Evolutionary conservation across 2,113 vertebrate genomes (phyloP).

Genomic region (Blennius ocellaris): DNA sequence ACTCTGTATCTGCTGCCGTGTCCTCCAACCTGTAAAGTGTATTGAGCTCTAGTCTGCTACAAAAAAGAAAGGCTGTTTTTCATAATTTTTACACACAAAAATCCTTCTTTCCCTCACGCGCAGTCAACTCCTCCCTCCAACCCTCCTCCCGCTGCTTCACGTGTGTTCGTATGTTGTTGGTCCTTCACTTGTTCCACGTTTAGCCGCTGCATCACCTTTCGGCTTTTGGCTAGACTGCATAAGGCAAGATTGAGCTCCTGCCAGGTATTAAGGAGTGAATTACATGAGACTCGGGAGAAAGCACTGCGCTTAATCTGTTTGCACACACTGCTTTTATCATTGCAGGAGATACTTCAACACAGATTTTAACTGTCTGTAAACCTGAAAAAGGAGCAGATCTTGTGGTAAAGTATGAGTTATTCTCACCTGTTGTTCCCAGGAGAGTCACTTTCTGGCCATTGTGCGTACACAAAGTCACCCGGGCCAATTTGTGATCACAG

Average conservation of each 20-base stretch:
- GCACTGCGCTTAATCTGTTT: not conserved
- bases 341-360: conserved; percentile 62
- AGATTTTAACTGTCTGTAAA: conserved; percentile 63
- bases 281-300: conserved; percentile 25
- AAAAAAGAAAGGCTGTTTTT: not conserved
- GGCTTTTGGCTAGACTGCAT: conserved; percentile 46
- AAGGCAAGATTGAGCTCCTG: conserved; percentile 57
- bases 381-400: conserved; percentile 49
- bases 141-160: conserved; percentile 35
- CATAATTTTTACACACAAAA: not conserved
- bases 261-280: conserved; percentile 59
- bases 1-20: too few relatives aligned
- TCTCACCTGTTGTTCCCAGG: conserved; percentile 23
- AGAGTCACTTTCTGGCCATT: conserved; percentile 57
- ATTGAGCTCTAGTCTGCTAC: too few relatives aligned
- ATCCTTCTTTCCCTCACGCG: not conserved
- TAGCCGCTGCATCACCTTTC: conserved; percentile 24
- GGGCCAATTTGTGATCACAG: conserved; percentile 10
- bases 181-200: conserved; percentile 13
- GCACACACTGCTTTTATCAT: conserved; percentile 56
- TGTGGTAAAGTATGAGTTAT: conserved; percentile 65
- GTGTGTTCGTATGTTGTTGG: conserved; percentile 28
- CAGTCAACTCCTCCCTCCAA: conserved; percentile 1
- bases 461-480: not conserved
- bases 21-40: too few relatives aligned